Base-by-base conservation (phyloP, 2,888 invertebrate genomes). In the Chalcis sispes region DNA sequence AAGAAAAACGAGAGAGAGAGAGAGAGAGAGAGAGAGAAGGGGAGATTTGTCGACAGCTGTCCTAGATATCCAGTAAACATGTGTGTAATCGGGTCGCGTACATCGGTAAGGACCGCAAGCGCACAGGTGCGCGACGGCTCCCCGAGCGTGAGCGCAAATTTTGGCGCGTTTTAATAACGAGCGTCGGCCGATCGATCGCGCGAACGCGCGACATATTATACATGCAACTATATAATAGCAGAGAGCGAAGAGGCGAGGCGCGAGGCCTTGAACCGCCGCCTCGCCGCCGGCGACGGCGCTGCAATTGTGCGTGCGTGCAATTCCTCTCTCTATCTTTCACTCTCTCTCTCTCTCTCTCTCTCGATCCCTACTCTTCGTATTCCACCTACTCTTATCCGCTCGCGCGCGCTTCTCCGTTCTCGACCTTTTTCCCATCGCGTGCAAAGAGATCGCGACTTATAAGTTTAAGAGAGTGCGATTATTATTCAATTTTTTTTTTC, bases 261-360 rank as follows among this genome's bases (percentile, higher is more conserved):
- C 52, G 65, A 54, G 65, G 65, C 65, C 65, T 66, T 66, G 65
- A 66, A 66, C 65, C 65, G 65, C 65, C 13, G 46, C n/a, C 27
- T 13, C 50, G 23, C 36, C 52, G 52, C 32, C 66, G n/a, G n/a
- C n/a, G n/a, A n/a, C n/a, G n/a, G n/a, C n/a, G n/a, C n/a, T n/a
- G n/a, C n/a, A 66, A 66, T 52, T 64, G 62, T 64, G 27, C 29
- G 20, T n/a, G n/a, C n/a, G n/a, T n/a, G n/a, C n/a, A n/a, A n/a
- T n/a, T n/a, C n/a, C n/a, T 48, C 23, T 18, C 10, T 23, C 23
- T n/a, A n/a, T n/a, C 18, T 23, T 8, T 7, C 25, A 4, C 59
- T n/a, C 23, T 18, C 23, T 36, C 59, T 2, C 13, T 40, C 10
- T 27, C 48, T 20, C 32, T 42, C 48, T 46, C 48, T 25, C 5